Base-by-base conservation (phyloP, 2,888 invertebrate genomes). In the Agrilus mali region DNA sequence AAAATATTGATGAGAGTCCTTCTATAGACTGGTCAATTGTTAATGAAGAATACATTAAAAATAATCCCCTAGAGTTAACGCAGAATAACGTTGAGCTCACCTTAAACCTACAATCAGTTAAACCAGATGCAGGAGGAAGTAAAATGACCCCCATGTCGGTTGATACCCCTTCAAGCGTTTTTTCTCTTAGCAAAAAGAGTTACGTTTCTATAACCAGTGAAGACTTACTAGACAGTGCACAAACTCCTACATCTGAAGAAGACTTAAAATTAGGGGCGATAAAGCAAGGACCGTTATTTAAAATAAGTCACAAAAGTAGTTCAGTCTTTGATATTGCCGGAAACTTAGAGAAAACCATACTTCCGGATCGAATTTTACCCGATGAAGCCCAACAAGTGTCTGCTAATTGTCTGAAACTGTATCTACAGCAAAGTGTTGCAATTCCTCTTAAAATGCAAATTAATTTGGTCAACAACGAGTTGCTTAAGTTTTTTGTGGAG, bases 401-500 rank as follows among this genome's bases (percentile, higher is more conserved):
- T 13, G 57, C 56, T 7, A 59, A 57, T 43, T 60, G 60, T 36
- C 49, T 63, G 32, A 58, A 59, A 32, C 49, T 60, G 27, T 60
- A 60, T 47, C 50, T 66, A 38, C 53, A 61, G 33, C 60, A 65
- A 44, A 63, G 64, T 41, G 74, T 86, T 2, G 69, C 77, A 57
- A 65, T 82, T 45, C 85, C 86, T 0, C 60, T 86, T 3, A 72
- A 73, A 8, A 74, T 78, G 16, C 85, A 86, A 55, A 69, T 78
- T 40, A 76, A 78, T 50, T 70, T 86, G 10, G 76, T 84, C 0
- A 82, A 83, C 45, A 80, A 78, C 47, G 83, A 84, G 7, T 74
- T 86, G 15, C 64, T 86, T 47, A 81, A 79, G 31, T 75, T 81
- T 57, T 79, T 81, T 52, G 64, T 86, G 0, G 70, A 74, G 0